Evolutionary conservation across 2,888 invertebrate genomes (phyloP), one percentile per base, ranked within the genome.

Genomic region (Chrysolina haemoptera): DNA sequence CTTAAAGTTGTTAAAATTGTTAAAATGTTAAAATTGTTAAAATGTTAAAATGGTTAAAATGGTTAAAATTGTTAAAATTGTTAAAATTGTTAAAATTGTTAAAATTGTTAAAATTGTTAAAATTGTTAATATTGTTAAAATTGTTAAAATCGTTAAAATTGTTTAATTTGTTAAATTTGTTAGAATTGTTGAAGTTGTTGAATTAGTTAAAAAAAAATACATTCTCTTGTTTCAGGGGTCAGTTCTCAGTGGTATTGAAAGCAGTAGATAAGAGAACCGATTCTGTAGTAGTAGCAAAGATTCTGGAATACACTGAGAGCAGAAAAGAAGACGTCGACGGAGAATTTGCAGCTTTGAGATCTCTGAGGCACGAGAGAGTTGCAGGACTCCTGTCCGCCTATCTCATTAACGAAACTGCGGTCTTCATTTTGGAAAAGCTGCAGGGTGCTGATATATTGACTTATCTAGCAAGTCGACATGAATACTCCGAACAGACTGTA

Each of bases 381-480:
- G 94, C 94, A 62, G 92, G 92, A 71, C 87, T 96, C 1, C 86
- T 94, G 76, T 93, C 91, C 0, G 95, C 94, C 0, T 95, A 92
- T 85, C 93, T 93, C 78, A 91, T 92, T 0, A 90, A 92, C 4
- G 93, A 93, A 90, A 93, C 0, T 90, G 93, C 94, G 1, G 92
- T 94, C 0, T 90, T 96, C 14, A 90, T 96, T 14, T 88, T 95
- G 87, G 96, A 96, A 83, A 95, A 95, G 85, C 89, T 96, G 0
- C 96, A 97, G 85, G 98, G 98, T 1, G 95, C 98, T 18, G 96
- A 98, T 84, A 92, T 99, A 50, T 89, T 98, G 5, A 95, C 96
- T 0, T 98, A 96, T 86, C 90, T 98, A 71, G 94, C 96, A 0
- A 95, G 94, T 81, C 92, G 94, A 67, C 96, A 97, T 86, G 95